A percentile compares a stretch with the other conserved stretches of the same genome.
Conservation (phyloP, 2,113 vertebrate species). For the Zosterops japonicus region DNA sequence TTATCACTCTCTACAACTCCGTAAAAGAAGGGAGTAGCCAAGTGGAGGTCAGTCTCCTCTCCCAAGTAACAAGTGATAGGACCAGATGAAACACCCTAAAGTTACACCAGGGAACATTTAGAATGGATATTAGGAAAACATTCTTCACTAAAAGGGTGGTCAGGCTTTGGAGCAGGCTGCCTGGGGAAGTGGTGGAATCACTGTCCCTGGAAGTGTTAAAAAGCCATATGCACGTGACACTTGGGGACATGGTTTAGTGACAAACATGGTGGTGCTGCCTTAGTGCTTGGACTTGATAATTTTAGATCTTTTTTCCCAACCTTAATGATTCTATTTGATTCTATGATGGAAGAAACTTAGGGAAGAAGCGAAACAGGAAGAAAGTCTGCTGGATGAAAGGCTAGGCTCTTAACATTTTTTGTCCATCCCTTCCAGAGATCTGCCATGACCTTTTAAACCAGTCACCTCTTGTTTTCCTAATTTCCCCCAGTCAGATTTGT, state of each 20-base stretch:
- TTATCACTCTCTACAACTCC: not conserved
- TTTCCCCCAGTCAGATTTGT: not conserved
- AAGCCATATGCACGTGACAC: not conserved
- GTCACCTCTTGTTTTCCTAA: not conserved
- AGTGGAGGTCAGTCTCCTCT: not conserved
- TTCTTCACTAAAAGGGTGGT: not conserved
- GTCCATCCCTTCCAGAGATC: not conserved
- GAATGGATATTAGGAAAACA: not conserved
- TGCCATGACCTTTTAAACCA: not conserved
- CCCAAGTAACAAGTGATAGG: not conserved
- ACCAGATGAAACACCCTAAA: not conserved
- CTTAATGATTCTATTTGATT: not conserved
- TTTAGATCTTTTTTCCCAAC: not conserved
- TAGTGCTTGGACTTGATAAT: no score
- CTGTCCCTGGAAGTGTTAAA: not conserved
- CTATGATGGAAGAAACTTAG: not conserved
- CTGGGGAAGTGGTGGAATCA: not conserved
- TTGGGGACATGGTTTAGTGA: not conserved
- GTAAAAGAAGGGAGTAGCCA: not conserved
- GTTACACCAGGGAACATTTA: not conserved
- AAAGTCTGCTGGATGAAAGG: not conserved
- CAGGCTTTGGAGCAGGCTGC: not conserved
- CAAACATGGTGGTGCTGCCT: not conserved
- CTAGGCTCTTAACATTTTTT: not conserved
- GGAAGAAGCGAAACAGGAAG: not conserved